These are phyloP conservation scores for Temnothorax curvispinosus DNA, from an alignment of 1,140 invertebrate genomes.

Conservation along the genomic window DNA sequence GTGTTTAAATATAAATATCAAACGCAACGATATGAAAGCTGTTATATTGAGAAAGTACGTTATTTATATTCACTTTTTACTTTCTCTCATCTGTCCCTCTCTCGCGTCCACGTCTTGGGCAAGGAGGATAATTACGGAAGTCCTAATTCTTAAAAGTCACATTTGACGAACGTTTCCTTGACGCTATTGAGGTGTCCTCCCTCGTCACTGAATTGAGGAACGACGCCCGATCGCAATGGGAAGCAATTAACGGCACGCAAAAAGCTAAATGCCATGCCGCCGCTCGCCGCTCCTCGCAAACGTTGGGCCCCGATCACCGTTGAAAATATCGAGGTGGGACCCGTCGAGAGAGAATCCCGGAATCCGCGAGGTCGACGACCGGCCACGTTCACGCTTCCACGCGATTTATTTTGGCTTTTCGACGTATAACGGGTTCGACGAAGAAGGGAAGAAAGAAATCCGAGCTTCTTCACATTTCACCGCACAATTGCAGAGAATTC, in stretches of 20 bases:
- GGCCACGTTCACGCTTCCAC: slow-evolving; percentile 47
- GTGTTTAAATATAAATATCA: neutral
- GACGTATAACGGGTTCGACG: neutral
- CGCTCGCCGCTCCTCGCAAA: slow-evolving; percentile 29
- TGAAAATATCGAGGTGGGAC: slow-evolving; percentile 55
- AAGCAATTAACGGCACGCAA: slow-evolving; percentile 77
- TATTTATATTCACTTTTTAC: slow-evolving; percentile 26
- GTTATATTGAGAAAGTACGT: slow-evolving; percentile 1
- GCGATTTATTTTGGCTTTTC: slow-evolving; percentile 58
- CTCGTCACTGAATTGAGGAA: slow-evolving; percentile 17
- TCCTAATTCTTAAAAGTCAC: slow-evolving; percentile 32
- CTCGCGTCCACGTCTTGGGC: neutral
- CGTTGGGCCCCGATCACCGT: slow-evolving; percentile 11
- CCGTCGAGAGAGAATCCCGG: slow-evolving; percentile 48
- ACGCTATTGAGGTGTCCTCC: slow-evolving; percentile 20
- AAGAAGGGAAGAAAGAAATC: neutral
- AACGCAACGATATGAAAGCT: neutral
- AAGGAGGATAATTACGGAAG: slow-evolving; percentile 13
- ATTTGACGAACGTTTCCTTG: slow-evolving; percentile 57
- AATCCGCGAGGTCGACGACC: slow-evolving; percentile 67
- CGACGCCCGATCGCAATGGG: slow-evolving; percentile 10
- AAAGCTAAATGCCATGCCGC: slow-evolving; percentile 68
- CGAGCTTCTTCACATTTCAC: neutral
- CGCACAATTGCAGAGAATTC: neutral
- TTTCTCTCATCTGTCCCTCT: slow-evolving; percentile 31